Evolutionary conservation across 2,113 vertebrate genomes (phyloP).

Genomic region (Calidris pugnax): DNA sequence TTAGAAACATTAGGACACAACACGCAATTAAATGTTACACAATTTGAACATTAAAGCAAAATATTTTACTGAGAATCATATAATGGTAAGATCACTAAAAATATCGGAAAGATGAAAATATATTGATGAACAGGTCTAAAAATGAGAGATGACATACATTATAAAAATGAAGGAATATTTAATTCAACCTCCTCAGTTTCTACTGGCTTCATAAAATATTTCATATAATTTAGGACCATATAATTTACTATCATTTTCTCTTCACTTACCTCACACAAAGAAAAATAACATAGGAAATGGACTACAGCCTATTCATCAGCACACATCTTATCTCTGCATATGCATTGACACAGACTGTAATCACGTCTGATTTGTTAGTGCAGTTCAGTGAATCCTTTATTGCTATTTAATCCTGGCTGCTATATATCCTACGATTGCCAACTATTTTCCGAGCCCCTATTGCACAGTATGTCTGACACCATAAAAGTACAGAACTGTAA

Average conservation of each 20-base stretch:
- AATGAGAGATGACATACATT: background rate
- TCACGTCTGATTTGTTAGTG: slow-evolving; percentile 13
- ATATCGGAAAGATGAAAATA: background rate
- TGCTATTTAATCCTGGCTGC: slow-evolving; percentile 14
- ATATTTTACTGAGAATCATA: background rate
- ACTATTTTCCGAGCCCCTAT: background rate
- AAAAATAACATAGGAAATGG: background rate
- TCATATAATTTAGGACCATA: background rate
- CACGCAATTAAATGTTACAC: background rate
- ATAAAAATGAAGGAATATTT: background rate
- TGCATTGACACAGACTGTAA: slow-evolving; percentile 11
- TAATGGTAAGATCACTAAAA: background rate
- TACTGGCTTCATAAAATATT: background rate
- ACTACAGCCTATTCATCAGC: slow-evolving; percentile 6
- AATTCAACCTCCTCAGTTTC: background rate
- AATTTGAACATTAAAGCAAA: background rate
- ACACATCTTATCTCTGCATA: slow-evolving; percentile 12
- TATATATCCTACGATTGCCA: background rate
- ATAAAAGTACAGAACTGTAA: background rate
- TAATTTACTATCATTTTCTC: background rate
- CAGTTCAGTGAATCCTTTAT: slow-evolving; percentile 57
- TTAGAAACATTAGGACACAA: background rate
- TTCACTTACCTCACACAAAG: background rate
- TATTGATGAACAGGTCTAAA: background rate
- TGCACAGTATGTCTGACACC: background rate